These are phyloP conservation scores for Caradrina kadenii DNA, from an alignment of 2,888 invertebrate genomes.

Conservation along the genomic window DNA sequence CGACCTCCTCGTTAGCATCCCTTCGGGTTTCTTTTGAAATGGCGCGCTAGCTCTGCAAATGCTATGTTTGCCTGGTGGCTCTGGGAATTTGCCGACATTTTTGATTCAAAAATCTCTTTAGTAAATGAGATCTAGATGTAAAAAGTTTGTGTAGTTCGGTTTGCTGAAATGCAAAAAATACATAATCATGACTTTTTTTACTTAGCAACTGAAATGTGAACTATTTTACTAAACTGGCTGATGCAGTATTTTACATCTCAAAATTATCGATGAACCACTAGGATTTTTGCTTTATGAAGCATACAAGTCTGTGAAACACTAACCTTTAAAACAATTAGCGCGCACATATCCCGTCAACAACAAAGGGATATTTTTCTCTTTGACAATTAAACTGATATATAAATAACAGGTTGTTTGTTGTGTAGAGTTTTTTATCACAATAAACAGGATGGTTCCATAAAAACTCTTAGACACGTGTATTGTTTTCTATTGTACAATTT, in stretches of 20 bases:
- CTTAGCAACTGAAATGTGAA: background rate
- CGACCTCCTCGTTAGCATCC: constrained; percentile 69
- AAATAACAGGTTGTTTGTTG: background rate
- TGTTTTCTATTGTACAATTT: constrained; percentile 4
- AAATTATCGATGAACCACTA: background rate
- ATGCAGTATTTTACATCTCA: background rate
- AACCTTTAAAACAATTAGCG: background rate
- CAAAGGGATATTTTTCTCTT: background rate
- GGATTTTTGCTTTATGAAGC: background rate
- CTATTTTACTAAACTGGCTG: background rate
- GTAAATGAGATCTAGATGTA: constrained; percentile 23
- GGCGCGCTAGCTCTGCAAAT: constrained; percentile 44
- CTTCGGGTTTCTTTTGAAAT: constrained; percentile 68
- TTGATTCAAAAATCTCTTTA: constrained; percentile 39
- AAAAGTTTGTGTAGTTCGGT: constrained; percentile 14
- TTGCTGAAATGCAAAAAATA: constrained; percentile 9
- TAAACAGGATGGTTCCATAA: background rate
- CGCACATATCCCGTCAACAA: background rate
- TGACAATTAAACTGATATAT: background rate
- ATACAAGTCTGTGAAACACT: background rate
- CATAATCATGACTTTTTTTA: background rate
- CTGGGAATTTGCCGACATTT: constrained; percentile 40
- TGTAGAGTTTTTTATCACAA: background rate
- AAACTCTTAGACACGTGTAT: background rate
- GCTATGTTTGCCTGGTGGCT: constrained; percentile 57